Percentiles rank a stretch among this genome's conserved stretches.
phyloP scores from a whole-genome alignment of 2,888 invertebrate genomes.

The Polia nebulosa region DNA sequence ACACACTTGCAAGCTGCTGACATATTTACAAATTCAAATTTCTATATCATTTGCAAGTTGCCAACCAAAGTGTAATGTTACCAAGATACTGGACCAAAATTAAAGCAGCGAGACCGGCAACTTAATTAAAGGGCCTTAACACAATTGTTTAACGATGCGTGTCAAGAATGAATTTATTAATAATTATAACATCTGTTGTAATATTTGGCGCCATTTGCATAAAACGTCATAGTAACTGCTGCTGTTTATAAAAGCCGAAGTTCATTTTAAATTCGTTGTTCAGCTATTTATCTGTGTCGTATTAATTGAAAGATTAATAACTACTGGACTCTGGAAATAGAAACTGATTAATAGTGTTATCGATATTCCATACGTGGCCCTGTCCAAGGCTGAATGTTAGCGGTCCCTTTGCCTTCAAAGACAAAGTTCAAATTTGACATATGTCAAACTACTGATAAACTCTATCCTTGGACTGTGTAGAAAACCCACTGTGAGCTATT shows the following conservation, averaged over 20 bases:
- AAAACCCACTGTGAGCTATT: conserved; percentile 21
- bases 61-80: conserved; percentile 12
- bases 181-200: conserved; percentile 51
- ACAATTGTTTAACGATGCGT: conserved; percentile 62
- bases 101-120: conserved; percentile 35
- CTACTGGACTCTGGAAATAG: conserved; percentile 14
- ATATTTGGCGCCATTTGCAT: conserved; percentile 64
- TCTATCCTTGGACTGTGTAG: conserved; percentile 16
- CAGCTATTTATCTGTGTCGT: conserved; percentile 16
- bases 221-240: conserved; percentile 43
- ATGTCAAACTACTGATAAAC: conserved; percentile 10
- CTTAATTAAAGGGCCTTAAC: conserved; percentile 63
- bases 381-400: conserved; percentile 13
- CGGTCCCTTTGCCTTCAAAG: conserved; percentile 19
- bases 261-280: conserved; percentile 32
- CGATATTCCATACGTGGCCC: conserved; percentile 8
- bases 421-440: conserved; percentile 7
- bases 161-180: conserved; percentile 61
- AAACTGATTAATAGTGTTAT: conserved; percentile 36
- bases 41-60: neutral
- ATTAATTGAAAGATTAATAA: conserved; percentile 37
- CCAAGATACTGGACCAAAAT: conserved; percentile 30
- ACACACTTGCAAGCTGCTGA: neutral
- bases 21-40: neutral
- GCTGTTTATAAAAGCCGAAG: conserved; percentile 32